Evolutionary conservation across 2,113 vertebrate species (phyloP).

Genomic region (Orientallactaga bullata): DNA sequence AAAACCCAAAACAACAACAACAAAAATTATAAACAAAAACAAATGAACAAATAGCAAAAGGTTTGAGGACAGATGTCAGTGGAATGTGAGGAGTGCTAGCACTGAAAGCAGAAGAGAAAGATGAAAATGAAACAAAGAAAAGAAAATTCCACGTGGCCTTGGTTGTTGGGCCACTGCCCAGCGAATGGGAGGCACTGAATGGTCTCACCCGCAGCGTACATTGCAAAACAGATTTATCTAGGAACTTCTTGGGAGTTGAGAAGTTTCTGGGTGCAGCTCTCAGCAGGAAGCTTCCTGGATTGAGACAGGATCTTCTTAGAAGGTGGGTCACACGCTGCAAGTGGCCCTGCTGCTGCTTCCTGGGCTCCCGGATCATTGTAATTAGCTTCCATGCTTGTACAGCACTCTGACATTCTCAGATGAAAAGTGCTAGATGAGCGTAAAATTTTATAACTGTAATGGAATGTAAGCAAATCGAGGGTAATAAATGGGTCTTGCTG

Average conservation of each 20-base stretch:
- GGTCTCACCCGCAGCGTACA: not conserved
- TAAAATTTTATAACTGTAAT: constrained; percentile 83
- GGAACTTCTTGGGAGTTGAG: not conserved
- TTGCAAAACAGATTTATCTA: not conserved
- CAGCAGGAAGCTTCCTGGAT: not conserved
- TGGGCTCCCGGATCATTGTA: constrained; percentile 43
- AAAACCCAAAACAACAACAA: no score
- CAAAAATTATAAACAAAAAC: no score
- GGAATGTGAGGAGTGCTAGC: no score
- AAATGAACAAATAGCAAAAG: no score
- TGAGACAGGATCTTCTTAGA: not conserved
- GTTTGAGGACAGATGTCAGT: no score
- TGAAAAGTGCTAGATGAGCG: constrained; percentile 78
- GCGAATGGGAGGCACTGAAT: not conserved
- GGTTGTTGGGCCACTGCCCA: fast-evolving
- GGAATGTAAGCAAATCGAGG: constrained; percentile 67
- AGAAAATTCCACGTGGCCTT: not conserved
- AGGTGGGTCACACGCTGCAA: not conserved
- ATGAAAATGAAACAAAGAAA: not conserved
- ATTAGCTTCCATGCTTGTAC: constrained; percentile 75
- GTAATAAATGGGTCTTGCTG: constrained; percentile 73
- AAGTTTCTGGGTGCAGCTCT: not conserved
- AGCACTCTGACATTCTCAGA: constrained; percentile 74
- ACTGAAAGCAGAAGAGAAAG: no score
- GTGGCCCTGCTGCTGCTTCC: not conserved